These are phyloP conservation scores for Zele albiditarsus DNA, from an alignment of 2,888 invertebrate genomes.

Conservation along the genomic window DNA sequence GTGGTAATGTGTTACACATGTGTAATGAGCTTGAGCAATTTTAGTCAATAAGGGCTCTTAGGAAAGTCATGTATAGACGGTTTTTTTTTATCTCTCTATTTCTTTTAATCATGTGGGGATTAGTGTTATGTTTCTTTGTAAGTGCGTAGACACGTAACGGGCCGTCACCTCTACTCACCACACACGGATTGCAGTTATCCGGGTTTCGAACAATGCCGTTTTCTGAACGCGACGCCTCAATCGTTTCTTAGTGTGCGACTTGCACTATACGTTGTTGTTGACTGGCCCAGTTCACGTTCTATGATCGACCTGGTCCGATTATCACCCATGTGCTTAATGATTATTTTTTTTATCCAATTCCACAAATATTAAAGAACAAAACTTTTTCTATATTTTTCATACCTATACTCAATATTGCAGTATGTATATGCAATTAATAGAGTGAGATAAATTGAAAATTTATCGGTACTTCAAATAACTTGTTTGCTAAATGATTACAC, in stretches of 20 bases:
- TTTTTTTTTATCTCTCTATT: background rate
- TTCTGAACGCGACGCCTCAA: constrained; percentile 28
- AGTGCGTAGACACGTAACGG: constrained; percentile 33
- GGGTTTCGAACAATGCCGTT: constrained; percentile 41
- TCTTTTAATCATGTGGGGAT: background rate
- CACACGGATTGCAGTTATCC: constrained; percentile 33
- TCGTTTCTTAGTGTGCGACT: constrained; percentile 1
- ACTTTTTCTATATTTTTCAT: constrained; percentile 7
- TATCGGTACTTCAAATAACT: background rate
- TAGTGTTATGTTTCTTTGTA: constrained; percentile 30
- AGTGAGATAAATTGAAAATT: constrained; percentile 21
- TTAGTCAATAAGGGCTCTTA: constrained; percentile 19
- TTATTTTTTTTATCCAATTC: constrained; percentile 6
- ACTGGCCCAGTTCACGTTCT: constrained; percentile 42
- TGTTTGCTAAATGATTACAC: background rate
- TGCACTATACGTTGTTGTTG: background rate
- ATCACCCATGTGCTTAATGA: constrained; percentile 23
- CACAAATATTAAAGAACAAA: background rate
- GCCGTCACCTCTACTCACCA: constrained; percentile 26
- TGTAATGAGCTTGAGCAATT: constrained; percentile 19
- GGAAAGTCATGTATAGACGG: background rate
- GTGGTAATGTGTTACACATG: constrained; percentile 5
- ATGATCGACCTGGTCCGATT: constrained; percentile 35
- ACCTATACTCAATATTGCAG: constrained; percentile 3
- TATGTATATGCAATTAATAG: constrained; percentile 29